A percentile compares a stretch with the other conserved stretches of the same genome.
phyloP scores from a whole-genome alignment of 2,113 vertebrate genomes.

The Ovis canadensis region DNA sequence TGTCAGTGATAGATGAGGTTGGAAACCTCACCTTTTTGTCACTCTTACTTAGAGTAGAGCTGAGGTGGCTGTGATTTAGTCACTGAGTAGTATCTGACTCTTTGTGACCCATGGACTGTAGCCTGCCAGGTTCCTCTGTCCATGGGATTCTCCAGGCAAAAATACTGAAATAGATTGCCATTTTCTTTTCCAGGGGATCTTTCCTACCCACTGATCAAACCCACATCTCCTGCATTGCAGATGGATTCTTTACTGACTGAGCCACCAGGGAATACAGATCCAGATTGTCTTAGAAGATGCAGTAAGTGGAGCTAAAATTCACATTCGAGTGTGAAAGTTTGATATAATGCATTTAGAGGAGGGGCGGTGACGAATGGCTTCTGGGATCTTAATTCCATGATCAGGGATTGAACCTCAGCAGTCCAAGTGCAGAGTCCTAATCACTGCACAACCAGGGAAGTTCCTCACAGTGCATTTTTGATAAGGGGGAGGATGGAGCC shows the following conservation, averaged over 20 bases:
- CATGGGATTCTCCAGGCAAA: neutral
- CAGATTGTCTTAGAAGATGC: neutral
- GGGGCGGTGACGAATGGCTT: accelerated
- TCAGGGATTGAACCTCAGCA: neutral
- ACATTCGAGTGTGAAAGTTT: neutral
- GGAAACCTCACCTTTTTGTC: neutral
- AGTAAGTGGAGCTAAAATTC: neutral
- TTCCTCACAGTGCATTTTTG: neutral
- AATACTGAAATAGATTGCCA: neutral
- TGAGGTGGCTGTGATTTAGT: neutral
- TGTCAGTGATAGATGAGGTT: neutral
- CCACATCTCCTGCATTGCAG: neutral
- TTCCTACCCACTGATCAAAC: neutral
- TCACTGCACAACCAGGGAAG: neutral
- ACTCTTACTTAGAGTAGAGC: neutral
- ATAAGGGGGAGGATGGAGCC: neutral
- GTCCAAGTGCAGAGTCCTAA: neutral
- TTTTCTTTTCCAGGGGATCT: neutral
- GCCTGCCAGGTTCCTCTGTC: neutral
- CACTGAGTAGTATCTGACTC: neutral
- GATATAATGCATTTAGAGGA: neutral
- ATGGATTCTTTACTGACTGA: neutral
- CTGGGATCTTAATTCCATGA: neutral
- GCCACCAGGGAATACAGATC: neutral
- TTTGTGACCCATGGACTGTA: neutral